Base-by-base conservation (phyloP, 1,140 invertebrate species). In the Melanaphis sacchari region DNA sequence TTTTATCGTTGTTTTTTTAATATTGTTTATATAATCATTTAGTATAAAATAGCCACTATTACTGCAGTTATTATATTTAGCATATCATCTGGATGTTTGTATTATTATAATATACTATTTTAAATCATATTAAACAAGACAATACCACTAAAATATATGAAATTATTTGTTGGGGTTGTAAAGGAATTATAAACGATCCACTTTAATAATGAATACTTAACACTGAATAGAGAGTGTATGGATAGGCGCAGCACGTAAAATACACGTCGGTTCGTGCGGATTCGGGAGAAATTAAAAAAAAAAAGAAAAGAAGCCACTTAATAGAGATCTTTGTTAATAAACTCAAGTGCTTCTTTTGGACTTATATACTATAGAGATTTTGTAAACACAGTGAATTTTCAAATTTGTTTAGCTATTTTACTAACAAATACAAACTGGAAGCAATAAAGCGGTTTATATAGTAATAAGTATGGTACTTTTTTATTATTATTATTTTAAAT, bases 131-230 rank as follows among this genome's bases (percentile, higher is more conserved):
- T 5, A 76, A 76, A 76, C 31, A 7, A 76, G 36, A 40, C 22
- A 82, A 43, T 31, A 26, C 38, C 22, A 41, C 11, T 41, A 6
- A 43, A 41, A 31, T 41, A 40, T 40, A 40, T 15, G 26, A 26
- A 85, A 85, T 85, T 40, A 85, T 85, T 85, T 85, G 82, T 85
- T 41, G 40, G 82, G 82, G 40, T 85, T 31, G 15, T 18, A n/a
- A n/a, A 41, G 36, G 24, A 85, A 85, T 85, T 41, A 40, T 85
- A 24, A 40, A 40, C 40, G 40, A 26, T 38, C 22, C n/a, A 40
- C 82, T 38, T 40, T 85, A 40, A 41, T 26, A 40, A 26, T 26
- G 40, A 24, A 40, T 85, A 85, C 38, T 85, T 41, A 85, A 41
- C 38, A 41, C 24, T 85, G 82, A 41, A 85, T 43, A 43, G 3